Conservation (phyloP, 2,888 invertebrate species). For the Ptychoptera contaminata region DNA sequence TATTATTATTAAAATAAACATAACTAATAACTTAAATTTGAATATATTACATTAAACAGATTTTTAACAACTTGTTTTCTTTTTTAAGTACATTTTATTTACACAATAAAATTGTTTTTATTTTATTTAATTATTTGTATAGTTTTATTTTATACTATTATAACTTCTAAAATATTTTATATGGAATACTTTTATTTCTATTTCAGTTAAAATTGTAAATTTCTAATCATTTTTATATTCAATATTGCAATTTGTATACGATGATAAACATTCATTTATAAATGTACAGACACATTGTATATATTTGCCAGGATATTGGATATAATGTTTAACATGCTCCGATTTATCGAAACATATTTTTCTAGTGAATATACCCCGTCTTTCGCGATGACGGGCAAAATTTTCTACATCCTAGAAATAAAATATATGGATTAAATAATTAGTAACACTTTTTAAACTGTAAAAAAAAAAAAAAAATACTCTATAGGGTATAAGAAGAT, state of each 20-base stretch:
- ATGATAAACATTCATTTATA: constrained; percentile 38
- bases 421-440: constrained; percentile 5
- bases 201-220: not conserved
- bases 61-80: too few species aligned
- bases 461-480: constrained; percentile 22
- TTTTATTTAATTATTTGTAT: not conserved
- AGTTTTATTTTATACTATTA: too few species aligned
- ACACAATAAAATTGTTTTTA: not conserved
- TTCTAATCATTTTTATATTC: not conserved
- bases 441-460: not conserved
- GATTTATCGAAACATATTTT: constrained; percentile 50
- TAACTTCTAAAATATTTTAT: not conserved
- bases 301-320: constrained; percentile 44
- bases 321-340: constrained; percentile 58
- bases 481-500: constrained; percentile 45
- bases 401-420: constrained; percentile 44
- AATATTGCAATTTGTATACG: not conserved
- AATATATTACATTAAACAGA: too few species aligned
- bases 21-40: too few species aligned
- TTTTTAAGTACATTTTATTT: not conserved
- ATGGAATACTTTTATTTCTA: not conserved
- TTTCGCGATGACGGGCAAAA: constrained; percentile 41
- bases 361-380: constrained; percentile 42
- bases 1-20: too few species aligned
- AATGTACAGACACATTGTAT: constrained; percentile 42